phyloP scores from a whole-genome alignment of 1,140 invertebrate genomes.

The Aphaenogaster floridana region DNA sequence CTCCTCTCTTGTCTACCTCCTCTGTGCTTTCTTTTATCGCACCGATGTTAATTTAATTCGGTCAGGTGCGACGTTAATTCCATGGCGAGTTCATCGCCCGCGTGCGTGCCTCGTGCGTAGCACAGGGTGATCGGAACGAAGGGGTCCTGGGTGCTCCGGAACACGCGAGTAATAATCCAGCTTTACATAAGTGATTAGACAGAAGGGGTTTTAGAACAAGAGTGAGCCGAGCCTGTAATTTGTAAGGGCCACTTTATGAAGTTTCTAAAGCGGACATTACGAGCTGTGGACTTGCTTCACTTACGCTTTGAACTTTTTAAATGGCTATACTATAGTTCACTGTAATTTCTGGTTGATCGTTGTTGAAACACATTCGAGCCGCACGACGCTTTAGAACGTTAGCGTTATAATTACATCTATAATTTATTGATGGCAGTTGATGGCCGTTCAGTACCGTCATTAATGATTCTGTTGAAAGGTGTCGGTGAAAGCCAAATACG shows the following conservation, averaged over 20 bases:
- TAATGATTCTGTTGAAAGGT: not conserved
- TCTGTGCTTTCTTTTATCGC: conserved; percentile 49
- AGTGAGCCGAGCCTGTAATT: not conserved
- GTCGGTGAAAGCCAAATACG: not conserved
- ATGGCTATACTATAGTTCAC: not conserved
- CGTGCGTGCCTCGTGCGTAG: conserved; percentile 28
- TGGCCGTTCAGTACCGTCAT: not conserved
- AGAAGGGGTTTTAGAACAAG: not conserved
- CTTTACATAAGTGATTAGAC: conserved; percentile 23
- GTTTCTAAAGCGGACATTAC: not conserved
- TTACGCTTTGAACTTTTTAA: not conserved
- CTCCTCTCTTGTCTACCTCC: not conserved
- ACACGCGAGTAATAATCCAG: conserved; percentile 52
- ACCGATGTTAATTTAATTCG: conserved; percentile 61
- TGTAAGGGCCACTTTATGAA: not conserved
- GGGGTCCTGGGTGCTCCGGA: not conserved
- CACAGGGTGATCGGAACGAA: not conserved
- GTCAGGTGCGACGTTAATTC: conserved; percentile 63
- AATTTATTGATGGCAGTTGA: not conserved
- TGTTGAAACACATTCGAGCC: not conserved
- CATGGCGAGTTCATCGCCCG: conserved; percentile 41
- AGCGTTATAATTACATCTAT: not conserved
- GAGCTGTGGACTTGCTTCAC: not conserved
- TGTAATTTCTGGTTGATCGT: not conserved
- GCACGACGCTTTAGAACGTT: not conserved